Percentiles rank a stretch among this genome's conserved stretches.
Evolutionary conservation across 1,140 invertebrate genomes (phyloP).

Genomic region (Xylocopa sonorina): DNA sequence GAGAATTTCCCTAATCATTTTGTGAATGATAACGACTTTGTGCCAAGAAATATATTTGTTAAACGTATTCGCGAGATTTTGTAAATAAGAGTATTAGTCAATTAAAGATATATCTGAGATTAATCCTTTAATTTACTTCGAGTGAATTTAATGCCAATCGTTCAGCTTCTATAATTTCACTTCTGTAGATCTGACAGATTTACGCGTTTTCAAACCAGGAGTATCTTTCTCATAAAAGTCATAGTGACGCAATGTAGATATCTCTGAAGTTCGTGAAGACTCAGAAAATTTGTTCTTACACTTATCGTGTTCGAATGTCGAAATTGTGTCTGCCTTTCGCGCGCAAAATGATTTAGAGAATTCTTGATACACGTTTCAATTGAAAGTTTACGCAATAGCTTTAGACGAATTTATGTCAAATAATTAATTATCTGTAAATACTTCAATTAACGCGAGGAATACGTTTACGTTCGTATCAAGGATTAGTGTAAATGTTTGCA

Average conservation of each 20-base stretch:
- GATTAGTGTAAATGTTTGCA: background rate
- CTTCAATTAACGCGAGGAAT: background rate
- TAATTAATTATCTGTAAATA: slow-evolving; percentile 8
- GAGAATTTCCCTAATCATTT: slow-evolving; percentile 28
- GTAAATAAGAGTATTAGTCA: slow-evolving; percentile 4
- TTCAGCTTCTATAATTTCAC: background rate
- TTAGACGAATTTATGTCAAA: slow-evolving; percentile 3
- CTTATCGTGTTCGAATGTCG: background rate
- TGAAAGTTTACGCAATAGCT: background rate
- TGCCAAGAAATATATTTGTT: slow-evolving; percentile 6
- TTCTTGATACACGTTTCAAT: background rate
- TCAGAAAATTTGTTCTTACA: background rate
- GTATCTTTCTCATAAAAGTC: too few relatives aligned
- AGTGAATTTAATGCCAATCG: background rate
- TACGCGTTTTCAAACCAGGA: background rate
- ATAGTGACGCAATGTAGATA: background rate
- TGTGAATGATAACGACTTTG: background rate
- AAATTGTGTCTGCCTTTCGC: background rate
- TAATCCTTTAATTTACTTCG: background rate
- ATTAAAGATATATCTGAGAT: background rate
- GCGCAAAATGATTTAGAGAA: slow-evolving; percentile 53
- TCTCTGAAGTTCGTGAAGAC: background rate
- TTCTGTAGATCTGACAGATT: background rate
- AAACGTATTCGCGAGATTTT: background rate
- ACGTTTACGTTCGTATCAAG: background rate